Evolutionary conservation across 2,888 invertebrate species (phyloP), one percentile per base, ranked within the genome.

Genomic region (Lacanobia oleracea): DNA sequence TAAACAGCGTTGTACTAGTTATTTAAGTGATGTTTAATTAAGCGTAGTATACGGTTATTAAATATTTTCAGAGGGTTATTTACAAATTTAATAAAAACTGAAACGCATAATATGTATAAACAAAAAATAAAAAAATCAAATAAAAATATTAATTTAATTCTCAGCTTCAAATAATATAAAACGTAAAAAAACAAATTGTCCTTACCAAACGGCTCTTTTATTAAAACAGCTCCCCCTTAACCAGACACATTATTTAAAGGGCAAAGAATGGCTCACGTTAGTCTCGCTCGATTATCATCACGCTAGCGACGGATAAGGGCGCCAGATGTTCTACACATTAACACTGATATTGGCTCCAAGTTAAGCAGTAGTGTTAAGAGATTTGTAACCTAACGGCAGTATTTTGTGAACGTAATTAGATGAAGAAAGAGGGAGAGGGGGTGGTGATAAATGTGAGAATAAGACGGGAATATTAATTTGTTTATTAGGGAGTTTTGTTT

Each of bases 291-390:
- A 93, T 93, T 92, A 93, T 91, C 91, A 86, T 83, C 85, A 80
- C 81, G 78, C 72, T 59, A 61, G 53, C 63, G 66, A 51, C 67
- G 57, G 66, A 79, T 84, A 75, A 82, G 86, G 86, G 83, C 86
- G 89, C 85, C 94, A 94, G 91, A 92, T 94, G 94, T 87, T 63
- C 61, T 61, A 68, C 78, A 88, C 92, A 93, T 94, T 94, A 93
- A 88, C 89, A 86, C 86, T 81, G 84, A 90, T 92, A 92, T 91
- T 89, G 88, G 84, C 85, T 84, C 82, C 71, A 79, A 83, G 85
- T 74, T 74, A 70, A 84, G 78, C 64, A 70, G 79, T 79, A 82
- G 82, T 83, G 76, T 86, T 84, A 83, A 76, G 66, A 85, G 87
- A 86, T 86, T 87, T 85, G 81, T 75, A 74, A 82, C 81, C 70